phyloP scores from a whole-genome alignment of 1,140 invertebrate species.

The Matsumurasca onukii region DNA sequence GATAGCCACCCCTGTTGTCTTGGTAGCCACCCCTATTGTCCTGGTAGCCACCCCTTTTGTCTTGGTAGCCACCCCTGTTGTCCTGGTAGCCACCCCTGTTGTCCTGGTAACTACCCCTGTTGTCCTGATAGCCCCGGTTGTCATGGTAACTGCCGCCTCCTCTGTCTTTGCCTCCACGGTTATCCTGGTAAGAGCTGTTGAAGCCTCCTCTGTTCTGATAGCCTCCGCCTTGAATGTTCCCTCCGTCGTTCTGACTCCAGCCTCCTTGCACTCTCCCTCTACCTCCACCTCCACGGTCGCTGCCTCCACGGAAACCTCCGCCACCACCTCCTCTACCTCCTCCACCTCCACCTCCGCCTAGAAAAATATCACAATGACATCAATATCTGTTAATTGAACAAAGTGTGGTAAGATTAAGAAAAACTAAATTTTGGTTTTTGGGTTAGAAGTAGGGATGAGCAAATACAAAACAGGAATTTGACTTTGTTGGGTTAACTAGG shows the following conservation, averaged over 20 bases:
- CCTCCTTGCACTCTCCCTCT: slow-evolving; percentile 39
- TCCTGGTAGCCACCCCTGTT: slow-evolving; percentile 30
- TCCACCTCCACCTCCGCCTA: slow-evolving; percentile 34
- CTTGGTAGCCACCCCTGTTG: slow-evolving; percentile 23
- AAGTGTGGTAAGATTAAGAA: too few species aligned
- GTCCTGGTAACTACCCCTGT: slow-evolving; percentile 25
- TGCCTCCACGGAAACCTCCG: slow-evolving; percentile 33
- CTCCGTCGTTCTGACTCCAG: slow-evolving; percentile 34
- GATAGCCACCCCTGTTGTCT: slow-evolving; percentile 20
- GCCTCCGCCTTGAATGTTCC: slow-evolving; percentile 31
- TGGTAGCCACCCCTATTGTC: slow-evolving; percentile 30
- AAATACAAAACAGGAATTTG: too few species aligned
- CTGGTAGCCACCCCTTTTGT: slow-evolving; percentile 34
- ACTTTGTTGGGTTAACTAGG: too few species aligned
- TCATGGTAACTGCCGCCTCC: too few species aligned
- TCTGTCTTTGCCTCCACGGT: slow-evolving; percentile 14
- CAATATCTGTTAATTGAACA: not conserved
- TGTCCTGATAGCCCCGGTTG: slow-evolving; percentile 15
- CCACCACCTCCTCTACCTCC: slow-evolving; percentile 35
- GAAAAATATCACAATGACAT: not conserved
- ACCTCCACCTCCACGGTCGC: slow-evolving; percentile 21
- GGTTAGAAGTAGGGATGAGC: too few species aligned
- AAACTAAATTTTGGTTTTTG: too few species aligned
- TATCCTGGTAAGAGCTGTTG: slow-evolving; percentile 19
- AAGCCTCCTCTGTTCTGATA: slow-evolving; percentile 34